Evolutionary conservation across 2,113 vertebrate species (phyloP), one percentile per base, ranked within the genome.

Genomic region (Sapajus apella): DNA sequence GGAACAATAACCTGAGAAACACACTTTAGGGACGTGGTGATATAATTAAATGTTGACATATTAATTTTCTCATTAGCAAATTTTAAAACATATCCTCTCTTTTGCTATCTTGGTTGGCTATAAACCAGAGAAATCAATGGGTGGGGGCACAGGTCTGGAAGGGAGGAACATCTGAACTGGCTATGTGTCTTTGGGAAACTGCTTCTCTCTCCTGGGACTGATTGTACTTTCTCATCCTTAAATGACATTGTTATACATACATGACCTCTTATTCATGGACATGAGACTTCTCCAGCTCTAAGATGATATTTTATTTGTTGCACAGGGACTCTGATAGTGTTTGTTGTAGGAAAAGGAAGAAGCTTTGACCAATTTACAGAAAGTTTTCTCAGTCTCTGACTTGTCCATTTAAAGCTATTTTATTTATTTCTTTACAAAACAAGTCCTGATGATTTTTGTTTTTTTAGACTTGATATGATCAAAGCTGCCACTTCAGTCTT

Each of bases 31-130:
- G 93, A 76, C 79, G 5, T 37, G 77, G 76, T 47, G 32, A 64
- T 84, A 10, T 79, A 84, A 80, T 94, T 87, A 80, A 92, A 84
- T 17, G 56, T 79, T 56, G 21, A 84, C 20, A 76, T 80, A 50
- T 90, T 97, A 80, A 94, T 94, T 94, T 95, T 64, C 90, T 97
- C 55, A 83, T 94, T 64, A 61, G 21, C 93, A 12, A 52, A 11
- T 66, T 94, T 79, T 72, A 68, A 92, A 80, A 27, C 45, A 9
- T 52, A 30, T 82, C 70, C 23, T 94, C 21, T 58, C 76, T n/a
- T 25, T 56, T 72, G 8, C 56, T 20, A 16, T 55, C 18, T 9
- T 58, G 50, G 32, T 16, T 72, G 73, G 43, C 16, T 82, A 37
- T 76, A 27, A 91, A 45, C 13, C n/a, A 18, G 25, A 73, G 76